These are phyloP conservation scores for Hystrix cristata DNA, from an alignment of 2,113 vertebrate genomes.

Conservation along the genomic window DNA sequence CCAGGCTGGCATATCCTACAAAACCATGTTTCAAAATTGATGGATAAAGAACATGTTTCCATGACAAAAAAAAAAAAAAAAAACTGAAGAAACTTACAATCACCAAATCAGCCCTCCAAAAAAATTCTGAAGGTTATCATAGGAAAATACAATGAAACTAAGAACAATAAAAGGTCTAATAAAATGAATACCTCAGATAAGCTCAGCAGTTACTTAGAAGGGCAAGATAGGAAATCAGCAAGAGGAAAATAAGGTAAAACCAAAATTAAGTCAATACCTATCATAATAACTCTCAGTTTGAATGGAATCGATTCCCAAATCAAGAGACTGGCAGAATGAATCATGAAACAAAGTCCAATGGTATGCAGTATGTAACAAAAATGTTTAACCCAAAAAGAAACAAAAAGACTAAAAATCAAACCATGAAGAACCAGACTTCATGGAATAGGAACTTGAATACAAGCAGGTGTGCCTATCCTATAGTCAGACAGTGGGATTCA, in stretches of 20 bases:
- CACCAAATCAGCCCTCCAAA: neutral
- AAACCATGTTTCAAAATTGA: neutral
- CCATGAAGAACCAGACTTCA: neutral
- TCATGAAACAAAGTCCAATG: neutral
- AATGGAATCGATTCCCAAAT: neutral
- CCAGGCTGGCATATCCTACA: neutral
- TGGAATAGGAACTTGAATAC: neutral
- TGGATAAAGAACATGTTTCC: neutral
- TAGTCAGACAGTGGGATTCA: neutral
- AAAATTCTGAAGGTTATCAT: neutral
- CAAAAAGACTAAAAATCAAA: neutral
- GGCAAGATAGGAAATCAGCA: neutral
- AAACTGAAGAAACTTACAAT: neutral
- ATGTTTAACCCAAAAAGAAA: neutral
- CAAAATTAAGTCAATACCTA: neutral
- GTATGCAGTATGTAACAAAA: neutral
- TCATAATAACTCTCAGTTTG: neutral
- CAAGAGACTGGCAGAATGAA: neutral
- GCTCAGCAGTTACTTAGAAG: neutral
- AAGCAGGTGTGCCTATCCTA: neutral
- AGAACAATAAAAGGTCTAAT: neutral
- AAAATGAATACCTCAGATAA: neutral
- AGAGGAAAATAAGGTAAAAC: neutral
- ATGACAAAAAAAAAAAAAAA: neutral
- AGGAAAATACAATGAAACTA: neutral